Evolutionary conservation across 2,113 vertebrate genomes (phyloP), one percentile per base, ranked within the genome.

Genomic region (Sander vitreus): DNA sequence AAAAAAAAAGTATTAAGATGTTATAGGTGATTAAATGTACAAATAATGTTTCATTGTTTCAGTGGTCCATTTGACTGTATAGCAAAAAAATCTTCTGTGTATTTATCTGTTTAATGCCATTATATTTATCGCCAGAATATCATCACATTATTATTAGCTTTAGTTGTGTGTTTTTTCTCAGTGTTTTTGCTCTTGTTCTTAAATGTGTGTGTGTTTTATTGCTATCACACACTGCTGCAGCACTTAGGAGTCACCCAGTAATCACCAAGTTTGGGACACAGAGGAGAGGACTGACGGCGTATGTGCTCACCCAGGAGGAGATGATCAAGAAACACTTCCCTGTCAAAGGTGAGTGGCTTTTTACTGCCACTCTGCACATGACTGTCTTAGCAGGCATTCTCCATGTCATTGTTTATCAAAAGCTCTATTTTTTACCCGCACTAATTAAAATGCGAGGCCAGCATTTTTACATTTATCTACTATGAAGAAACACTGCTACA

Each of bases 281-380:
- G 69, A 85, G 0, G 11, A 76, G 14, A 30, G 94, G 94, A 23
- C 83, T 94, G 18, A 93, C 90, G 0, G 86, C 82, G 3, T 95
- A 94, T 21, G 27, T 94, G 39, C 88, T 96, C 53, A 83, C 72
- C 16, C 62, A 87, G 68, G 73, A 91, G 13, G 91, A 95, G 48
- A 94, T 92, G 93, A 93, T 89, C 30, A 90, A 83, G 47, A 68
- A 64, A 8, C 85, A 67, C 43, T 96, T 54, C 53, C 95, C 95
- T 15, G 78, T 93, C 10, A 90, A 86, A 84, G 94, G 95, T 95
- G 60, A 80, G 58, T 43, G 3, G 70, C 12, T 65, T 39, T 67
- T 11, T 45, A 19, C 3, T 67, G 25, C 69, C 45, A 74, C 5
- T 21, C 30, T 19, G 39, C 39, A 39, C 9, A 10, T 9, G 2